Evolutionary conservation across 2,888 invertebrate species (phyloP).

Genomic region (Mesodorylaimus sp.): DNA sequence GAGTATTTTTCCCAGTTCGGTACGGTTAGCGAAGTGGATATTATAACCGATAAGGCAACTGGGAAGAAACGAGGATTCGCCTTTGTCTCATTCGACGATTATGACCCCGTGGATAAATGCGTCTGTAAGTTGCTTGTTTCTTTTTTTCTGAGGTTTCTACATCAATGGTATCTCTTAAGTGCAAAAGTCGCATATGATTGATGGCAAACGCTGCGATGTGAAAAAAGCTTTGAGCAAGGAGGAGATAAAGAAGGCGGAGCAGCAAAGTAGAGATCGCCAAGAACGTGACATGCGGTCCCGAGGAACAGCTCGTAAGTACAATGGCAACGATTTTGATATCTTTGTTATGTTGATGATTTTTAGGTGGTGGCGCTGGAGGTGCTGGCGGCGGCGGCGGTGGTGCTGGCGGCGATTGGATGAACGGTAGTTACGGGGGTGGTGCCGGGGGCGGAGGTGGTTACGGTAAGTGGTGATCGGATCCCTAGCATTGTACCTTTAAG

Average conservation of each 20-base stretch:
- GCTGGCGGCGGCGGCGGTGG: conserved; percentile 1
- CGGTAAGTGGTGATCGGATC: no score
- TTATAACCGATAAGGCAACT: conserved; percentile 26
- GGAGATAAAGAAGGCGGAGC: conserved; percentile 18
- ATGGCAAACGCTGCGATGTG: conserved; percentile 25
- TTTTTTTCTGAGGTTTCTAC: no score
- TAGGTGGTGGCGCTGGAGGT: no score
- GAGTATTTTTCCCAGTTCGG: conserved; percentile 22
- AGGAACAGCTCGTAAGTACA: conserved; percentile 3
- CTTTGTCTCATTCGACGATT: conserved; percentile 29
- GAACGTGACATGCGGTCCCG: conserved; percentile 8
- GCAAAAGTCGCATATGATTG: conserved; percentile 21
- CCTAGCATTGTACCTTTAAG: neutral
- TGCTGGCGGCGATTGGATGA: no score
- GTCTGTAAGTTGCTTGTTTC: conserved; percentile 14
- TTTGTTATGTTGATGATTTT: no score
- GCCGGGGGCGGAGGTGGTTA: no score
- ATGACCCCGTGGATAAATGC: conserved; percentile 30
- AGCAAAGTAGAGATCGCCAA: conserved; percentile 8
- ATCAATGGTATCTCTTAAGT: conserved; percentile 10
- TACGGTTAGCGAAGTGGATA: conserved; percentile 17
- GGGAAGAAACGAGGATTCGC: conserved; percentile 28
- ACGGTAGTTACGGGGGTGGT: no score
- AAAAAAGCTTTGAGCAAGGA: conserved; percentile 28
- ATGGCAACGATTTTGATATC: no score